Evolutionary conservation across 2,888 invertebrate genomes (phyloP), one percentile per base, ranked within the genome.

Genomic region (Blomia tropicalis): DNA sequence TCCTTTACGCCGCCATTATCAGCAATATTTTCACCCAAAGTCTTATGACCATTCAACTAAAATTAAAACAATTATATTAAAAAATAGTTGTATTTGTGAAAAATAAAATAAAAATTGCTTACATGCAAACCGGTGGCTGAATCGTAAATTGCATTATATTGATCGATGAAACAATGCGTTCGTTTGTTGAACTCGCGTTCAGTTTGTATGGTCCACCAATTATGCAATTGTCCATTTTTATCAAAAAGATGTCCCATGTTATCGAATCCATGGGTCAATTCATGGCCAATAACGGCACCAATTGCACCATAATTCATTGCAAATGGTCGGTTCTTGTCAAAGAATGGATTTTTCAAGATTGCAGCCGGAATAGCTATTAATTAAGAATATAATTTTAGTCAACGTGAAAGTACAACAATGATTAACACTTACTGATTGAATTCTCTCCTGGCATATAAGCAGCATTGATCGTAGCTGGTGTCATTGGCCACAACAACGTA

Each of bases 251-350:
- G 17, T 11, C 36, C 36, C 36, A 36, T 47, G 22, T 56, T 27
- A 36, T 56, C 56, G 27, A 56, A 27, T 19, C 56, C 29, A 36
- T 56, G 56, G 11, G 56, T 56, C 4, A 56, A 32, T 36, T 56
- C 56, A 36, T 56, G 56, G 14, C 56, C 56, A 22, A 56, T 56
- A 25, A 56, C 7, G n/a, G 56, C 25, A 25, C 62, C 62, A 59
- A 64, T 64, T 5, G 62, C 51, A 19, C 62, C 64, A 19, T 64
- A 64, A 22, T 64, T 64, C 19, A 64, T 23, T 41, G 58, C 47
- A 2, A 36, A 17, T 1, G 61, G 64, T 41, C 63, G 11, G 27
- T 23, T 7, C 17, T 44, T 29, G 36, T 63, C 43, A 23, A 59
- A 62, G 31, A 59, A 64, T 7, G 60, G 59, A 11, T 29, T 2